phyloP scores from a whole-genome alignment of 1,140 invertebrate genomes.

The Drosophila biarmipes region DNA sequence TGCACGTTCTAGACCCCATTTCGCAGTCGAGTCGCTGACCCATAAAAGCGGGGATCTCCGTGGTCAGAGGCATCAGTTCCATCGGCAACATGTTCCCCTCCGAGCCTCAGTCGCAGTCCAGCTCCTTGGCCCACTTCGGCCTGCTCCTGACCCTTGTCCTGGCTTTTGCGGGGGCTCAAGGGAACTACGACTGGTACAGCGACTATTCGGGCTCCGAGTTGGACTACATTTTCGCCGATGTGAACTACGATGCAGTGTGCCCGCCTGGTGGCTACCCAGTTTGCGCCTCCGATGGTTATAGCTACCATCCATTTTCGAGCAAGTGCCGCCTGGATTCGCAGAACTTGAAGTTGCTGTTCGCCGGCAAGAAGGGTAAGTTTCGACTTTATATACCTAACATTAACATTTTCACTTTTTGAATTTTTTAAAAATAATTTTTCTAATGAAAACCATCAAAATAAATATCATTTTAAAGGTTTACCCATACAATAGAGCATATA shows the following conservation, averaged over 20 bases:
- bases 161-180: background rate
- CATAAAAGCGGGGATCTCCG: slow-evolving; percentile 28
- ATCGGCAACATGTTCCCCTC: slow-evolving; percentile 22
- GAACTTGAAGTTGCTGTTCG: slow-evolving; percentile 31
- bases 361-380: slow-evolving; percentile 22
- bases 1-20: slow-evolving; percentile 27
- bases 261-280: slow-evolving; percentile 11
- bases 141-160: slow-evolving; percentile 14
- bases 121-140: background rate
- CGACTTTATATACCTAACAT: too few relatives aligned
- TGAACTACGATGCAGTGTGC: slow-evolving; percentile 13
- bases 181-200: slow-evolving; percentile 35
- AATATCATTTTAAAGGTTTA: too few relatives aligned
- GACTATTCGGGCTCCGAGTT: slow-evolving; percentile 26
- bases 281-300: slow-evolving; percentile 27
- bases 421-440: too few relatives aligned
- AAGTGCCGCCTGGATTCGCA: slow-evolving; percentile 35
- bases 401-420: too few relatives aligned
- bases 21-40: slow-evolving; percentile 4
- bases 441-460: too few relatives aligned
- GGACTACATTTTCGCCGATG: slow-evolving; percentile 32
- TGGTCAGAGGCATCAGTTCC: slow-evolving; percentile 34
- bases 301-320: slow-evolving; percentile 20
- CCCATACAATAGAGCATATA: too few relatives aligned
- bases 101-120: background rate